Evolutionary conservation across 2,888 invertebrate species (phyloP).

Genomic region (Mallateleia sp.): DNA sequence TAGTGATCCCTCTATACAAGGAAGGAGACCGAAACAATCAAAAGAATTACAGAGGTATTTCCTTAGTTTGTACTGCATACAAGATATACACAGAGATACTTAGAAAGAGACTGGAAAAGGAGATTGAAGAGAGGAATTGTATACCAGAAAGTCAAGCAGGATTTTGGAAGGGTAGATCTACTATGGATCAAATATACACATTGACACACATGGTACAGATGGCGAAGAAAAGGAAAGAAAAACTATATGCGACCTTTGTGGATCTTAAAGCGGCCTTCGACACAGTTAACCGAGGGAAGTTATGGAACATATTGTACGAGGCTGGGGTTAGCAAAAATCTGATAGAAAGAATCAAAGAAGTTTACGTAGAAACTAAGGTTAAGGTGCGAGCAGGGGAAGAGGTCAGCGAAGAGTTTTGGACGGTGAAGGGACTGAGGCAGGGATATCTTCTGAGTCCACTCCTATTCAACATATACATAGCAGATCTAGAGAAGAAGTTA

Average conservation of each 20-base stretch:
- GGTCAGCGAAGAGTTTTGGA: slow-evolving; percentile 60
- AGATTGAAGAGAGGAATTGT: slow-evolving; percentile 43
- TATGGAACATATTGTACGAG: slow-evolving; percentile 70
- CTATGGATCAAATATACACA: slow-evolving; percentile 65
- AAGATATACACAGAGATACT: slow-evolving; percentile 76
- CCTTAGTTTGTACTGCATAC: slow-evolving; percentile 71
- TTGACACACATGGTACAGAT: slow-evolving; percentile 52
- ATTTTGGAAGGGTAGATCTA: slow-evolving; percentile 67
- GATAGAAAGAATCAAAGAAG: slow-evolving; percentile 48
- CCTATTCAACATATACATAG: slow-evolving; percentile 67
- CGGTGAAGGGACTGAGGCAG: slow-evolving; percentile 73
- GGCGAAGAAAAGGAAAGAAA: too few species aligned
- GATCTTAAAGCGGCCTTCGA: slow-evolving; percentile 79
- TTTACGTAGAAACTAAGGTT: slow-evolving; percentile 56
- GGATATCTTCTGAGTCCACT: slow-evolving; percentile 76
- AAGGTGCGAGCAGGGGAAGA: slow-evolving; percentile 44
- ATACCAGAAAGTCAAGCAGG: slow-evolving; percentile 72
- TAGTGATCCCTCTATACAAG: slow-evolving; percentile 73
- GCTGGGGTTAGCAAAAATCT: slow-evolving; percentile 16
- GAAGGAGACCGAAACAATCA: slow-evolving; percentile 55
- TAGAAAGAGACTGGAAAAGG: slow-evolving; percentile 60
- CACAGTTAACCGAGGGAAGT: slow-evolving; percentile 61
- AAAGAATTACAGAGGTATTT: slow-evolving; percentile 78
- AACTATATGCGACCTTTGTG: slow-evolving; percentile 58
- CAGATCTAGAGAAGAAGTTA: slow-evolving; percentile 39